phyloP scores from a whole-genome alignment of 2,113 vertebrate species.

The Corvus moneduloides region DNA sequence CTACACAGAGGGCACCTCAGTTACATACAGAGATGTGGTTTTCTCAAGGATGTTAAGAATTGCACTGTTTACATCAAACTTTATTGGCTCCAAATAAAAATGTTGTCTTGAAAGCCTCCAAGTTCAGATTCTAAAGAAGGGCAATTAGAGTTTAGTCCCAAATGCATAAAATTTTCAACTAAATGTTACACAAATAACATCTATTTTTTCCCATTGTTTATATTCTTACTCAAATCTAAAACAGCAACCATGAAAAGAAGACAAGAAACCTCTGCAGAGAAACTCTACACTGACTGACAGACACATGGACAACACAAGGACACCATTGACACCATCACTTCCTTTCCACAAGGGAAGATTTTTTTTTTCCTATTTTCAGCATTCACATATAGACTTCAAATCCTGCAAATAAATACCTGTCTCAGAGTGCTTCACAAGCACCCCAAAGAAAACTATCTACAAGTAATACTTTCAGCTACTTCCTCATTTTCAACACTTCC shows the following conservation, averaged over 20 bases:
- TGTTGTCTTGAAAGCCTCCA: not conserved
- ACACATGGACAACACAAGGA: not conserved
- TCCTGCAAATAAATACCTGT: constrained; percentile 24
- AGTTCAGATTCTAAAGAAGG: not conserved
- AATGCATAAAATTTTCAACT: not conserved
- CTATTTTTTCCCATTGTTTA: not conserved
- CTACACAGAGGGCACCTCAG: not conserved
- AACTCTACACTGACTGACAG: not conserved
- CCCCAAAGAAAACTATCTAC: constrained; percentile 18
- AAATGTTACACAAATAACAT: not conserved
- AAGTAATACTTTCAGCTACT: constrained; percentile 5
- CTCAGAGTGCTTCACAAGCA: not conserved
- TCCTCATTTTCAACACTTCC: not conserved
- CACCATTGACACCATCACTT: not conserved
- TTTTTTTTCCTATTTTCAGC: not conserved
- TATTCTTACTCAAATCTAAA: not conserved
- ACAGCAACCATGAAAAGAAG: not conserved
- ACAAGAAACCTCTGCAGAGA: not conserved
- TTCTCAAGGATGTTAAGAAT: not conserved
- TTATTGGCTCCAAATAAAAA: not conserved
- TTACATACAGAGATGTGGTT: not conserved
- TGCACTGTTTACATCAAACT: not conserved
- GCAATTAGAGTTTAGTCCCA: not conserved
- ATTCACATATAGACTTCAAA: not conserved
- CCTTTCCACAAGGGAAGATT: not conserved